A percentile compares a stretch with the other conserved stretches of the same genome.
Conservation (phyloP, 2,113 vertebrate species). For the Delphinus delphis region DNA sequence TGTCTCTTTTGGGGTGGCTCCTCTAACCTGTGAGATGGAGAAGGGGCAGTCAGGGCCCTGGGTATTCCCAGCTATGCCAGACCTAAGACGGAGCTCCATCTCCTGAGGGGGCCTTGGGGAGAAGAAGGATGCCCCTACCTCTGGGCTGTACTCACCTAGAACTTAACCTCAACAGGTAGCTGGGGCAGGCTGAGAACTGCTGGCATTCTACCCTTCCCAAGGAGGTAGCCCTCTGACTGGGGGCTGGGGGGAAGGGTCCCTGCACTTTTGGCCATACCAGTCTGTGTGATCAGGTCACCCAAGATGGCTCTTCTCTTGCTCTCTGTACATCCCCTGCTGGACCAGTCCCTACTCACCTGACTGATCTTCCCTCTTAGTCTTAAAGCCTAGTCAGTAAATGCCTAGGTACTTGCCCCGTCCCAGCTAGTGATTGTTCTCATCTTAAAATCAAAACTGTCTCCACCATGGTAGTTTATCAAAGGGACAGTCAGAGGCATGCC, state of each 20-base stretch:
- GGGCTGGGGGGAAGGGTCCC: no score
- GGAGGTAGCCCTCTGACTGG: not conserved
- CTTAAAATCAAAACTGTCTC: not conserved
- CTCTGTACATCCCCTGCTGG: not conserved
- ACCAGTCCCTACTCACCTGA: not conserved
- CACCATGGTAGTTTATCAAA: not conserved
- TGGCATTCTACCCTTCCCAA: not conserved
- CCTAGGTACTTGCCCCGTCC: not conserved
- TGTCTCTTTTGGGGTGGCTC: not conserved
- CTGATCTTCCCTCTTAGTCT: not conserved
- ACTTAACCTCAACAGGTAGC: not conserved
- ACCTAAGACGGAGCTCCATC: not conserved
- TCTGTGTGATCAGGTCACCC: not conserved
- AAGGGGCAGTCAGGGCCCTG: not conserved
- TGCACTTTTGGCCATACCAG: accelerated
- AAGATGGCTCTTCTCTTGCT: not conserved
- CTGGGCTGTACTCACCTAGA: not conserved
- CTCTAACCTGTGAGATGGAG: not conserved
- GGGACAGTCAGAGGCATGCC: no score
- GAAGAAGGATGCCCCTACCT: not conserved
- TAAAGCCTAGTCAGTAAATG: not conserved
- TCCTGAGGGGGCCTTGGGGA: not conserved
- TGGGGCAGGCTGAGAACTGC: not conserved
- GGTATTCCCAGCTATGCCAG: not conserved
- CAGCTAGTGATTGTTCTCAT: not conserved